phyloP scores from a whole-genome alignment of 2,797 vertebrate genomes.

The Hippocampus kuda region DNA sequence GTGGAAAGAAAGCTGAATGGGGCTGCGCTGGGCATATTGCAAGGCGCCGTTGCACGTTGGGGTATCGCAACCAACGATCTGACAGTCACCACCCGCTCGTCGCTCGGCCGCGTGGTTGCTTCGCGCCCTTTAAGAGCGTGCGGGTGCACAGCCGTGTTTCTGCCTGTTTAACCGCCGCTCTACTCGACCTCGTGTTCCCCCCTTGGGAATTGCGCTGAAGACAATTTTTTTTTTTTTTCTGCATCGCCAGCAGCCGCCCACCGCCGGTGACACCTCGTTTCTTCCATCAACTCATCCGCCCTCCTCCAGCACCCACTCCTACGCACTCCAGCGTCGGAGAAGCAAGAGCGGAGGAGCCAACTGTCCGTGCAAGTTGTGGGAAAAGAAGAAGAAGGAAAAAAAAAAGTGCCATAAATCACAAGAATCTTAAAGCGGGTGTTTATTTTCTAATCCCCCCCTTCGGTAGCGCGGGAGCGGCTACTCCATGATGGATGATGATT shows the following conservation, averaged over 20 bases:
- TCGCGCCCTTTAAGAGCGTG: no score
- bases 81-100: no score
- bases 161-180: conserved; percentile 24
- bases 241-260: conserved; percentile 36
- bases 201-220: not conserved
- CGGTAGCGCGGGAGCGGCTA: conserved; percentile 19
- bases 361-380: conserved; percentile 11
- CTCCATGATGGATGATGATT: conserved; percentile 36
- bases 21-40: no score
- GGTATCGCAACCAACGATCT: no score
- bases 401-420: conserved; percentile 25
- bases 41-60: no score
- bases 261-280: conserved; percentile 27
- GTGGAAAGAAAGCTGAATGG: no score
- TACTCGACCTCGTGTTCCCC: conserved; percentile 32
- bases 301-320: conserved; percentile 40
- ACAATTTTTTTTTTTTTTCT: conserved; percentile 16
- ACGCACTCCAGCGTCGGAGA: conserved; percentile 28
- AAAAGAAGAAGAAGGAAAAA: not conserved
- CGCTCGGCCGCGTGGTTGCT: no score
- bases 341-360: conserved; percentile 27
- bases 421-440: conserved; percentile 23
- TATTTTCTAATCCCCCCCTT: conserved; percentile 16
- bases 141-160: conserved; percentile 1
- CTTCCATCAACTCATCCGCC: conserved; percentile 40